A percentile compares a stretch with the other conserved stretches of the same genome.
phyloP scores from a whole-genome alignment of 2,113 vertebrate species.

The Hippopotamus amphibius region DNA sequence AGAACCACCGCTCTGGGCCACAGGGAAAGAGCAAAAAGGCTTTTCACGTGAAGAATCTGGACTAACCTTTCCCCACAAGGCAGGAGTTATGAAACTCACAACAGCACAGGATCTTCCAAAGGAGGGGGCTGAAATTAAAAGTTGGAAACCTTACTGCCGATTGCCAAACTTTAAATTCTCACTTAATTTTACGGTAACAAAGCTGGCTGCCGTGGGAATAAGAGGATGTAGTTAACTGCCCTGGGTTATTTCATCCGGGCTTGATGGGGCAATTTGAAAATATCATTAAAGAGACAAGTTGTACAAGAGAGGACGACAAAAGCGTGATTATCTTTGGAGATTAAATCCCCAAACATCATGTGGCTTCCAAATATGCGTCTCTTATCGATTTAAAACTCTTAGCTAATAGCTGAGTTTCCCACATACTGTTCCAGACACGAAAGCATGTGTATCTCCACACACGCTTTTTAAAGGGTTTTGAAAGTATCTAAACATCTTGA shows the following conservation, averaged over 20 bases:
- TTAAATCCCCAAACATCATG: constrained; percentile 46
- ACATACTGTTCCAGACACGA: not conserved
- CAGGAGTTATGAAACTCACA: not conserved
- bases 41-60: not conserved
- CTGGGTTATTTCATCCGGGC: constrained; percentile 43
- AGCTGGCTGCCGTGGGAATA: not conserved
- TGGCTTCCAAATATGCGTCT: not conserved
- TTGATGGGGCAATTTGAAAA: constrained; percentile 71
- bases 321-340: constrained; percentile 66
- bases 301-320: not conserved
- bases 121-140: not conserved
- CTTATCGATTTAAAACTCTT: not conserved
- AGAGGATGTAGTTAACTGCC: constrained; percentile 41
- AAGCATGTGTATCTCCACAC: accelerated
- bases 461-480: not conserved
- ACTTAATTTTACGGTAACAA: constrained; percentile 53
- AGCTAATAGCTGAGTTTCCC: not conserved
- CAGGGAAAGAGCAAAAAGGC: not conserved
- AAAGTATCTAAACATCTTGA: not conserved
- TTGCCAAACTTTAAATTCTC: constrained; percentile 34
- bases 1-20: not conserved
- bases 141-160: not conserved
- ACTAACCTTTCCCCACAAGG: not conserved
- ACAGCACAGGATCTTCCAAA: not conserved
- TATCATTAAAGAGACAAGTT: constrained; percentile 69